Evolutionary conservation across 2,888 invertebrate species (phyloP).

Genomic region (Palloptera scutellata): DNA sequence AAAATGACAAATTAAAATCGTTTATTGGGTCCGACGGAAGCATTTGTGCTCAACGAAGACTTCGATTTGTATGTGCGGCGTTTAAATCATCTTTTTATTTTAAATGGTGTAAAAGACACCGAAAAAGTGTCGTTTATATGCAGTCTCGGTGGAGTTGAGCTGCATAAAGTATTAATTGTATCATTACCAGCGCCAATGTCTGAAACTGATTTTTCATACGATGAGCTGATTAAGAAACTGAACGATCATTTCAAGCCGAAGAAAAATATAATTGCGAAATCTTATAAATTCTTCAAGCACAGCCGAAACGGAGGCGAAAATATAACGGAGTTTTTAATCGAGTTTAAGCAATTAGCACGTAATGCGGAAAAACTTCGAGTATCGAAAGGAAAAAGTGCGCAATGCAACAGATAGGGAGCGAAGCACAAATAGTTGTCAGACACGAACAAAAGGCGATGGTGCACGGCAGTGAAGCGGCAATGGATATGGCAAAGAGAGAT

Average conservation of each 20-base stretch:
- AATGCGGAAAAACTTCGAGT: conserved; percentile 21
- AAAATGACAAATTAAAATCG: conserved; percentile 8
- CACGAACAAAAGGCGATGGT: not conserved
- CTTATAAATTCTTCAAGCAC: conserved; percentile 27
- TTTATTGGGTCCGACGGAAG: conserved; percentile 17
- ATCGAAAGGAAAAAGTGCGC: conserved; percentile 21
- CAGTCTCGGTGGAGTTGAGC: conserved; percentile 25
- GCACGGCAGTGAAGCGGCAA: not conserved
- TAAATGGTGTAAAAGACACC: conserved; percentile 12
- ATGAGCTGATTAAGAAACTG: conserved; percentile 20
- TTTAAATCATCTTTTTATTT: conserved; percentile 26
- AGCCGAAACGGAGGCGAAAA: conserved; percentile 16
- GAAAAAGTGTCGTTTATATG: conserved; percentile 20
- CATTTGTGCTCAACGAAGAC: conserved; percentile 20
- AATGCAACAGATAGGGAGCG: conserved; percentile 10
- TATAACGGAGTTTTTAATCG: conserved; percentile 21
- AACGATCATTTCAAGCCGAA: conserved; percentile 31
- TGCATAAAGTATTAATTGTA: conserved; percentile 21
- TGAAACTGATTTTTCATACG: conserved; percentile 24
- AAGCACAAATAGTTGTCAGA: conserved; percentile 3
- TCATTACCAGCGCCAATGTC: conserved; percentile 28
- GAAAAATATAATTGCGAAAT: conserved; percentile 28
- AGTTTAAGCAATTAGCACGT: conserved; percentile 26
- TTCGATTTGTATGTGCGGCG: conserved; percentile 17
- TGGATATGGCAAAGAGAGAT: conserved; percentile 1